These are phyloP conservation scores for Cantharis rufa DNA, from an alignment of 2,888 invertebrate genomes.

Conservation along the genomic window DNA sequence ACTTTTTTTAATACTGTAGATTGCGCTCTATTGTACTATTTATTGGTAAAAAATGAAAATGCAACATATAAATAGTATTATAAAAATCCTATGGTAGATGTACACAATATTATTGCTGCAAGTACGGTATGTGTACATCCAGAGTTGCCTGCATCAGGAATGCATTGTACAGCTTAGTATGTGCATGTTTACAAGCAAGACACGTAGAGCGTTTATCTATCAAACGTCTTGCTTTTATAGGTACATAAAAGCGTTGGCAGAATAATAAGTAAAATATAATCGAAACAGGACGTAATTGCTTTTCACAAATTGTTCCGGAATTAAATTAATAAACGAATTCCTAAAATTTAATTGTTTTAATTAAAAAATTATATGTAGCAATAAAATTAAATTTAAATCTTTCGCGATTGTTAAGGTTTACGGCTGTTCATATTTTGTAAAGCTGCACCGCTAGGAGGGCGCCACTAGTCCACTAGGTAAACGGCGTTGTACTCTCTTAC, in stretches of 20 bases:
- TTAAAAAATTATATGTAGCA: neutral
- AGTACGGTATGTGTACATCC: neutral
- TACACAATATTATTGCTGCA: neutral
- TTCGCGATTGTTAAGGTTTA: neutral
- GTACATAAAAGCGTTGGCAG: neutral
- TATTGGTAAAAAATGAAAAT: neutral
- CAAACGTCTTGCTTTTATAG: conserved; percentile 12
- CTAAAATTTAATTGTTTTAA: neutral
- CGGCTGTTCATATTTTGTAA: no score
- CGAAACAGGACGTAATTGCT: neutral
- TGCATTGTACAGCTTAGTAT: conserved; percentile 6
- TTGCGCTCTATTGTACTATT: no score
- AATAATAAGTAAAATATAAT: neutral
- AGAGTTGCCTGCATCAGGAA: neutral
- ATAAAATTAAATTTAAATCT: neutral
- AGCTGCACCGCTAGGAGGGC: no score
- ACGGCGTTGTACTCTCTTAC: no score
- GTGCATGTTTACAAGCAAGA: neutral
- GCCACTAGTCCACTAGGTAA: no score
- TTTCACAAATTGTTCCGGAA: neutral
- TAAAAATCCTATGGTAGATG: neutral
- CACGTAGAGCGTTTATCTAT: conserved; percentile 13
- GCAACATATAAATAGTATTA: neutral
- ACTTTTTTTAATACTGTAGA: no score
- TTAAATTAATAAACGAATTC: neutral